phyloP scores from a whole-genome alignment of 2,113 vertebrate genomes.

The Cheilinus undulatus region DNA sequence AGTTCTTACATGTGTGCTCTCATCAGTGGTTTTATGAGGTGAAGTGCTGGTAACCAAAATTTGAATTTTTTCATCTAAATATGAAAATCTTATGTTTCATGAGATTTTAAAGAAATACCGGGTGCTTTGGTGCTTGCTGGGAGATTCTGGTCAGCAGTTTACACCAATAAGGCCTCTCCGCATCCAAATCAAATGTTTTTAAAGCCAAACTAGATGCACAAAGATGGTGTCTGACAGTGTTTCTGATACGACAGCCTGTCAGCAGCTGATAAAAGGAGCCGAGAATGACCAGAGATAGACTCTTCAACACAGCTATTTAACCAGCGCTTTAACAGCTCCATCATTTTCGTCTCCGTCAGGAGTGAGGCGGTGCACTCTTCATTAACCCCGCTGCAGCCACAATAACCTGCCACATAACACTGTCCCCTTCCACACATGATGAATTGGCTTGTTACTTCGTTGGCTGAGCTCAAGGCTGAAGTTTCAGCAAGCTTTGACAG shows the following conservation, averaged over 20 bases:
- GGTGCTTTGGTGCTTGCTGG: too few species aligned
- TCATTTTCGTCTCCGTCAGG: slow-evolving; percentile 31
- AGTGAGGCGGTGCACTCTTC: slow-evolving; percentile 22
- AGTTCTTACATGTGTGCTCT: too few species aligned
- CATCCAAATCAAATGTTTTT: neutral
- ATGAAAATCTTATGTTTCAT: too few species aligned
- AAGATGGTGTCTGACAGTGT: neutral
- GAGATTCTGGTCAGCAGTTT: too few species aligned
- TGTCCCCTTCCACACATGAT: slow-evolving; percentile 18
- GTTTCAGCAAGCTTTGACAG: slow-evolving; percentile 24
- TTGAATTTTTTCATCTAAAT: too few species aligned
- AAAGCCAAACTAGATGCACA: neutral
- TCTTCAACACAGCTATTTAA: neutral
- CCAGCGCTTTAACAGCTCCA: slow-evolving; percentile 6
- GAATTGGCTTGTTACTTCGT: slow-evolving; percentile 8
- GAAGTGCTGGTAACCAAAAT: too few species aligned
- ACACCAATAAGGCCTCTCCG: too few species aligned
- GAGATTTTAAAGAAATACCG: too few species aligned
- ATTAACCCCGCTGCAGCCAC: slow-evolving; percentile 27
- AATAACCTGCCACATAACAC: slow-evolving; percentile 1
- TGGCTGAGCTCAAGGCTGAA: slow-evolving; percentile 41
- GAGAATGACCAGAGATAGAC: neutral
- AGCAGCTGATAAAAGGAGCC: neutral
- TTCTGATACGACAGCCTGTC: neutral
- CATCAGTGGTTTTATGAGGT: too few species aligned